Conservation (phyloP, 2,113 vertebrate species). For the Pao palembangensis region DNA sequence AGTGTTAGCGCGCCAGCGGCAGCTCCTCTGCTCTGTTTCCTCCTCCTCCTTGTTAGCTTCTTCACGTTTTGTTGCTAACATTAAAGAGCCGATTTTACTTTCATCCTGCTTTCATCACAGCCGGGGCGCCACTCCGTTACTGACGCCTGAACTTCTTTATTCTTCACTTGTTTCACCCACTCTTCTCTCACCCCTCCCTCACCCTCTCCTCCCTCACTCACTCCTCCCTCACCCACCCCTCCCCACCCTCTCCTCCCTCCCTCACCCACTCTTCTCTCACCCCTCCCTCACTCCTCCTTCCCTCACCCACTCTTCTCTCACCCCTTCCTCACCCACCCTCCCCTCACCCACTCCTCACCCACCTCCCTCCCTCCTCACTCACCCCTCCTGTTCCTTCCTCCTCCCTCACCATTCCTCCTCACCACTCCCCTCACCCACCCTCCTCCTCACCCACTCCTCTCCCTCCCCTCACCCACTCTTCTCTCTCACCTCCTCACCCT, state of each 20-base stretch:
- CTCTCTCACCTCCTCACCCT: slow-evolving; percentile 13
- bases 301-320: slow-evolving; percentile 4
- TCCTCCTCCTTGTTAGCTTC: slow-evolving; percentile 40
- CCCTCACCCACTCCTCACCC: too few relatives aligned
- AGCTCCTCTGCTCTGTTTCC: slow-evolving; percentile 39
- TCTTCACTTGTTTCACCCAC: too few relatives aligned
- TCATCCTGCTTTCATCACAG: slow-evolving; percentile 40
- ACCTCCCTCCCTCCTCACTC: too few relatives aligned
- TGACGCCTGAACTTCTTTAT: background rate
- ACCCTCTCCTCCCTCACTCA: too few relatives aligned
- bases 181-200: too few relatives aligned
- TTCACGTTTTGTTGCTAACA: slow-evolving; percentile 12
- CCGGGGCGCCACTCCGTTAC: slow-evolving; percentile 22
- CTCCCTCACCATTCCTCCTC: slow-evolving; percentile 5
- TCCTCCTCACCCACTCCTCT: slow-evolving; percentile 7
- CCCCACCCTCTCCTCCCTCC: too few relatives aligned
- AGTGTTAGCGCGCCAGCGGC: background rate
- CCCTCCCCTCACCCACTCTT: slow-evolving; percentile 6
- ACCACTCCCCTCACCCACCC: too few relatives aligned
- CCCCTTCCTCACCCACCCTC: too few relatives aligned
- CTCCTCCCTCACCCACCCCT: too few relatives aligned
- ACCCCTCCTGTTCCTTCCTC: too few relatives aligned
- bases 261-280: too few relatives aligned
- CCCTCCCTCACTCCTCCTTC: slow-evolving; percentile 16
- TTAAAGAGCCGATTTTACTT: slow-evolving; percentile 1